A percentile compares a stretch with the other conserved stretches of the same genome.
phyloP scores from a whole-genome alignment of 1,140 invertebrate genomes.

The Psix sp. region DNA sequence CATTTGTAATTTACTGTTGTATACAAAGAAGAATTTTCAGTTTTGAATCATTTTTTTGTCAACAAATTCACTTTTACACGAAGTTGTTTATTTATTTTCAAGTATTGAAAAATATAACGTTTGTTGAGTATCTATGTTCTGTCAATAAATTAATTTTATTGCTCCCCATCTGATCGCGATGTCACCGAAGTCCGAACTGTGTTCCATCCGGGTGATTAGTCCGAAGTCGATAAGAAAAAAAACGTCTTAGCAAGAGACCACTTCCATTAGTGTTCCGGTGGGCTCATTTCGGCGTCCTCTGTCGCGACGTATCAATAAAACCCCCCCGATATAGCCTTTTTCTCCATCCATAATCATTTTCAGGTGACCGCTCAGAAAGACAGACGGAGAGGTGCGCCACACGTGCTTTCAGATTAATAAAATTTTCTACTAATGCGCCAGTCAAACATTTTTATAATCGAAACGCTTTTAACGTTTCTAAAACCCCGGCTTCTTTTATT shows the following conservation, averaged over 20 bases:
- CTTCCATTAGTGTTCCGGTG: constrained; percentile 64
- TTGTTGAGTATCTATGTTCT: constrained; percentile 49
- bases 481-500: constrained; percentile 19
- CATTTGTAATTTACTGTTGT: no score
- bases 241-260: constrained; percentile 52
- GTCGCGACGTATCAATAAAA: constrained; percentile 66
- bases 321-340: constrained; percentile 30
- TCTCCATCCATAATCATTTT: constrained; percentile 40
- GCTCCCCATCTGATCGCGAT: constrained; percentile 56
- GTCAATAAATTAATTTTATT: constrained; percentile 59
- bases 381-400: constrained; percentile 49
- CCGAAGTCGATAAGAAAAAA: constrained; percentile 39
- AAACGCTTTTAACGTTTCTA: constrained; percentile 46
- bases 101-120: constrained; percentile 27
- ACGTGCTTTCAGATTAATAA: constrained; percentile 56
- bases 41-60: no score
- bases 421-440: constrained; percentile 49
- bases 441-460: constrained; percentile 51
- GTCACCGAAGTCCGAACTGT: constrained; percentile 40
- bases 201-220: constrained; percentile 46
- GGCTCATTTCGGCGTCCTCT: constrained; percentile 59
- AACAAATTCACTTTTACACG: no score
- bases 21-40: no score
- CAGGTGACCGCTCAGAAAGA: constrained; percentile 29
- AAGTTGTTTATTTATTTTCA: no score